Percentiles rank a stretch among this genome's conserved stretches.
Evolutionary conservation across 2,888 invertebrate genomes (phyloP).

Genomic region (Coleophora deauratella): DNA sequence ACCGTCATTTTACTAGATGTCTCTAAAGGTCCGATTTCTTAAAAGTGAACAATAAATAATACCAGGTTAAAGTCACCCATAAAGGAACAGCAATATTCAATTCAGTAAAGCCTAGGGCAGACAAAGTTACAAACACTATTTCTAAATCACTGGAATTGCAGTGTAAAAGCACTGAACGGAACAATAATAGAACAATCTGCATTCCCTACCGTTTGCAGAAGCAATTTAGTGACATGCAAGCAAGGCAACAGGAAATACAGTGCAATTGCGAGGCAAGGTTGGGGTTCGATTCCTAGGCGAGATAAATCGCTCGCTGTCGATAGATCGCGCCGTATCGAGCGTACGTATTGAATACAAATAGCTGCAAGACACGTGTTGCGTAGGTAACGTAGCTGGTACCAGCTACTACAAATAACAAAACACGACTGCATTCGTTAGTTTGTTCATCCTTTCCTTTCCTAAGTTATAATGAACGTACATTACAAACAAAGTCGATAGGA

Average conservation of each 20-base stretch:
- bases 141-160: constrained; percentile 12
- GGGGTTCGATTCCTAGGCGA: constrained; percentile 35
- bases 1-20: no score
- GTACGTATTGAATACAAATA: constrained; percentile 65
- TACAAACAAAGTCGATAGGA: no score
- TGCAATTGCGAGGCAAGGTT: constrained; percentile 43
- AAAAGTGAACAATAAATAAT: no score
- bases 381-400: constrained; percentile 24
- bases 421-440: no score
- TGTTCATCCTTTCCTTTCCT: no score
- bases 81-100: no score
- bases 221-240: constrained; percentile 57
- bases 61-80: no score
- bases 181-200: constrained; percentile 61
- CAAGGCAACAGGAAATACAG: constrained; percentile 52
- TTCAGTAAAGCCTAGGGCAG: no score
- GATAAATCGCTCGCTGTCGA: constrained; percentile 51
- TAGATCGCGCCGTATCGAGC: constrained; percentile 55
- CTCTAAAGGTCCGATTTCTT: no score
- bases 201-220: constrained; percentile 58
- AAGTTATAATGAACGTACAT: no score
- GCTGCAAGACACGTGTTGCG: constrained; percentile 25
- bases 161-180: constrained; percentile 29
- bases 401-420: constrained; percentile 16
- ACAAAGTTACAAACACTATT: not conserved